Base-by-base conservation (phyloP, 2,888 invertebrate species). In the Ochropleura plecta region DNA sequence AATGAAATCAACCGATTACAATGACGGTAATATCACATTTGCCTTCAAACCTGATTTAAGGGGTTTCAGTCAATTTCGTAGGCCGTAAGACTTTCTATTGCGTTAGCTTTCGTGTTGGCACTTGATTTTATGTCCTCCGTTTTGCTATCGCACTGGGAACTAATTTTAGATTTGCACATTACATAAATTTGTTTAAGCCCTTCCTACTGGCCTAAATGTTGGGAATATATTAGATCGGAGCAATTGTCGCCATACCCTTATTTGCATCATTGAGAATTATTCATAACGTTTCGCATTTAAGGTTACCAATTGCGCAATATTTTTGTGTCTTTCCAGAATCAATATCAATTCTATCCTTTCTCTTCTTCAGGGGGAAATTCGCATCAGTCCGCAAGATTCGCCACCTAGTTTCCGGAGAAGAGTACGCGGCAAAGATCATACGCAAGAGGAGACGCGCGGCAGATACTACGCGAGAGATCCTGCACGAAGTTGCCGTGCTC, bases 371-470 rank as follows among this genome's bases (percentile, higher is more conserved):
- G 95, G 99, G 99, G 72, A 99, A 99, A 96, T 99, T 99, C 95
- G 99, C 99, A 67, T 98, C 99, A 85, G 99, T 99, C 85, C 98
- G 98, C 92, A 98, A 98, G 94, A 98, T 99, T 92, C 97, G 98
- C 51, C 98, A 99, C 97, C 97, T 98, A 94, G 97, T 98, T 88
- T 98, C 98, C 72, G 98, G 98, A 78, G 97, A 98, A 91, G 98
- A 98, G 92, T 99, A 98, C 96, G 99, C 99, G n/a, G 99, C 99
- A 83, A 99, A 99, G 97, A 99, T 99, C 95, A 98, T 99, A 87
- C 98, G 98, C 95, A 98, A 99, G 93, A 97, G 99, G 90, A 98
- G 99, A 93, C 98, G 99, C 88, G 98, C 98, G 86, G 97, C 98
- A 86, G 98, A 98, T 95, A 98, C 98, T 89, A 97, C 98, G 91